phyloP scores from a whole-genome alignment of 2,888 invertebrate species.

The Hesperia comma region DNA sequence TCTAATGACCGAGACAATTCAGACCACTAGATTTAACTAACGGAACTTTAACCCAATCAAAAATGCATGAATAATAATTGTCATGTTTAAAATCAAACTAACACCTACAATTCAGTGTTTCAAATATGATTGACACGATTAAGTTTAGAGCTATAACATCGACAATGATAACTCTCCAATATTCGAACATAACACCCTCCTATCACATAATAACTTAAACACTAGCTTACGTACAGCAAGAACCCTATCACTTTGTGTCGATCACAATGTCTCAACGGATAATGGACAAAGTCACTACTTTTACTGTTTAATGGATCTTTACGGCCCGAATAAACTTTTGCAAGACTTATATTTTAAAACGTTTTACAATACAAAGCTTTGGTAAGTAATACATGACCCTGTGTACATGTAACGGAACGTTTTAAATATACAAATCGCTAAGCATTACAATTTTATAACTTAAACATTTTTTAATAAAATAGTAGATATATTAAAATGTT shows the following conservation, averaged over 20 bases:
- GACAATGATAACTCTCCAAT: constrained; percentile 35
- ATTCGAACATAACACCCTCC: constrained; percentile 39
- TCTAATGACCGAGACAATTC: no score
- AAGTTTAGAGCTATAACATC: no score
- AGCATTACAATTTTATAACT: no score
- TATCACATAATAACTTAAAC: constrained; percentile 41
- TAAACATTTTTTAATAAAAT: no score
- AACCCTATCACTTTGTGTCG: constrained; percentile 25
- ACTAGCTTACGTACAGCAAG: constrained; percentile 18
- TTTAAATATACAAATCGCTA: neutral
- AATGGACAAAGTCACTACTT: constrained; percentile 17
- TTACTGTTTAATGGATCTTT: constrained; percentile 31
- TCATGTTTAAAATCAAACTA: neutral
- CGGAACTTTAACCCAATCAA: no score
- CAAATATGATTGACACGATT: no score
- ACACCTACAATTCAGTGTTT: no score
- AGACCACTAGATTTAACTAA: no score
- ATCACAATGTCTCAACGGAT: constrained; percentile 13
- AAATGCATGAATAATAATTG: neutral
- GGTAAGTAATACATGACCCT: neutral
- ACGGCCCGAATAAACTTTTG: neutral
- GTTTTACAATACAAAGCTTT: neutral
- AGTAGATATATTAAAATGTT: no score
- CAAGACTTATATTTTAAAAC: neutral
- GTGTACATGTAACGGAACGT: neutral